A percentile compares a stretch with the other conserved stretches of the same genome.
phyloP scores from a whole-genome alignment of 2,797 vertebrate genomes.

The Echiichthys vipera region DNA sequence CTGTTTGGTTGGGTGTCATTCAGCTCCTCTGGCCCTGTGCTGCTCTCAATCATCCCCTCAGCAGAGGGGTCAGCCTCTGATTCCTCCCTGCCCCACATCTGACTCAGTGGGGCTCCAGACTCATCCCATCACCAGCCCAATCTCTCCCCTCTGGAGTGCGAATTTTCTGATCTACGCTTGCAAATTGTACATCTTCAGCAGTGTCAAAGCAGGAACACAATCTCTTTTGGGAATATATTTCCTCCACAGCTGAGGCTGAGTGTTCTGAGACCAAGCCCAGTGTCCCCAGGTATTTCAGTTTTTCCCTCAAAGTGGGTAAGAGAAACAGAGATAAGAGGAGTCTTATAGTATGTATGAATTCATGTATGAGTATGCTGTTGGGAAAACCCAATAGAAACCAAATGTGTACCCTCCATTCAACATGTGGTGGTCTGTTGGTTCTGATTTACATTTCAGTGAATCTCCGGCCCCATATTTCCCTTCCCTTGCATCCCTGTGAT shows the following conservation, averaged over 20 bases:
- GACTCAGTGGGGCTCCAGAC: conserved; percentile 75
- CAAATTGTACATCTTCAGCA: conserved; percentile 77
- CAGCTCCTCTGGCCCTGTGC: conserved; percentile 55
- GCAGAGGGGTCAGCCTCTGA: conserved; percentile 69
- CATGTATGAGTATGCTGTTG: conserved; percentile 68
- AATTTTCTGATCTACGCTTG: conserved; percentile 79
- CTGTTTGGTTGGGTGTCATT: conserved; percentile 74
- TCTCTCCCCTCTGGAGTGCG: conserved; percentile 73
- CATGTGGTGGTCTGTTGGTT: conserved; percentile 72
- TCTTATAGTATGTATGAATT: conserved; percentile 71
- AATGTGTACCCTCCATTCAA: conserved; percentile 68
- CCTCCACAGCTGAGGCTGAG: conserved; percentile 76
- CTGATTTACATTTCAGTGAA: conserved; percentile 76
- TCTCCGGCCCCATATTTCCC: conserved; percentile 65
- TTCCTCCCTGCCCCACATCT: conserved; percentile 69
- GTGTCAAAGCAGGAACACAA: conserved; percentile 77
- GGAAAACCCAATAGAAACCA: conserved; percentile 67
- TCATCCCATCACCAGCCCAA: conserved; percentile 80
- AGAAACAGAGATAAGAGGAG: conserved; percentile 68
- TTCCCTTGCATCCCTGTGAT: conserved; percentile 78
- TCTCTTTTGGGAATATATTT: conserved; percentile 79
- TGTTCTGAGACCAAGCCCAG: conserved; percentile 61
- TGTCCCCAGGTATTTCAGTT: conserved; percentile 63
- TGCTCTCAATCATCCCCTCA: conserved; percentile 77
- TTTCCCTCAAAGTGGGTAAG: conserved; percentile 47